Base-by-base conservation (phyloP, 1,140 invertebrate genomes). In the Zaprionus taronus region DNA sequence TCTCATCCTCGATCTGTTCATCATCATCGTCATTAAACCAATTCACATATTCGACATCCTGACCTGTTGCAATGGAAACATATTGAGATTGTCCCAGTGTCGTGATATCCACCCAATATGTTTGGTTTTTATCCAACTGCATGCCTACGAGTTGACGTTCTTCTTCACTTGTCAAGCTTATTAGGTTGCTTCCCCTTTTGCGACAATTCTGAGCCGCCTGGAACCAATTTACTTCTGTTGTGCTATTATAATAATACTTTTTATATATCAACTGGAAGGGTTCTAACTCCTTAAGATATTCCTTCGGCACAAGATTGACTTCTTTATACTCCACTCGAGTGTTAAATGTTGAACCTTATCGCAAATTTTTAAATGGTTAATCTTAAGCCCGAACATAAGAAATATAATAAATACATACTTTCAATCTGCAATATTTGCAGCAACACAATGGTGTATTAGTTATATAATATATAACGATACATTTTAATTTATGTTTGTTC, bases 161-260 rank as follows among this genome's bases (percentile, higher is more conserved):
- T 1, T 61, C 2, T 9, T 61, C 4, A 2, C 6, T 38, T 28
- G 14, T 5, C 36, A 76, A 65, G 36, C 58, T 64, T 15, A 76
- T 56, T 9, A 72, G 56, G 12, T 72, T 65, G 2, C 61, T 62
- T 1, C 73, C 61, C 22, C 28, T 34, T 9, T 38, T n/a, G 1
- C 73, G 73, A 61, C 73, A 76, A 20, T 76, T 28, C 56, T 76
- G 68, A n/a, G 47, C 73, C 14, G 73, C 68, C 36, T 65, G 61
- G 22, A 60, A 72, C 68, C 62, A 76, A 9, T 76, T 76, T n/a
- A 55, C 2, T 44, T 66, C 22, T 2, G 34, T 14, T 2, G 31
- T 26, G 15, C 61, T 24, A 71, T 17, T 71, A 11, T 28, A 76
- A 47, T 76, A 76, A 47, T 36, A 76, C 6, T 65, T 72, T 24